phyloP scores from a whole-genome alignment of 2,888 invertebrate species.

The Anodontia alba region DNA sequence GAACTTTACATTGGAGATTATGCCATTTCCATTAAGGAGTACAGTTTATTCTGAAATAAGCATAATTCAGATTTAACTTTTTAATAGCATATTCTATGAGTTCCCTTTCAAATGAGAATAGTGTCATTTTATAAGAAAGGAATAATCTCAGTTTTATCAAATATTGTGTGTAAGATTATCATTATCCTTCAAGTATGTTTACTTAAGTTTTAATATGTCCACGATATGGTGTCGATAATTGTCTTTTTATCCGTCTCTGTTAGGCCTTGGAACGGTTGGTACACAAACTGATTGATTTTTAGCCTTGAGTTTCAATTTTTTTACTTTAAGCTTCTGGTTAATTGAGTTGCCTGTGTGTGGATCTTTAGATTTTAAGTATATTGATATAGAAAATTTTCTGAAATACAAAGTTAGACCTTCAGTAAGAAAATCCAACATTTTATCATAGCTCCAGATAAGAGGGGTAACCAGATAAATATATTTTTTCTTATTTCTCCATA shows the following conservation, averaged over 20 bases:
- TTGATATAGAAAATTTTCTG: not conserved
- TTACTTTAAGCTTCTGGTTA: not conserved
- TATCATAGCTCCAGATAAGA: too few relatives aligned
- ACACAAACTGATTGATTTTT: constrained; percentile 1
- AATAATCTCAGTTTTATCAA: constrained; percentile 6
- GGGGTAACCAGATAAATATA: too few relatives aligned
- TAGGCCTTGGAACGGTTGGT: not conserved
- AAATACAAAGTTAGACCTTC: not conserved
- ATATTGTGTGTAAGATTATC: constrained; percentile 8
- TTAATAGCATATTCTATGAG: too few relatives aligned
- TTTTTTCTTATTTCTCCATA: too few relatives aligned
- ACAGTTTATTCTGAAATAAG: too few relatives aligned
- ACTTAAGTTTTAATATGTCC: not conserved
- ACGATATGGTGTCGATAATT: constrained; percentile 4
- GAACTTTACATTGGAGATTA: too few relatives aligned
- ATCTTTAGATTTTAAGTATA: not conserved
- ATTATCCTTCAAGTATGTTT: not conserved
- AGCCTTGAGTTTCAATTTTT: not conserved
- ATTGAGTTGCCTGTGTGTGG: not conserved
- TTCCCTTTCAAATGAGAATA: not conserved
- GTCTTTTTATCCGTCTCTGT: not conserved
- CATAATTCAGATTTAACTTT: too few relatives aligned
- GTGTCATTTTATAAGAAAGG: not conserved
- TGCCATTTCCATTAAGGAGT: too few relatives aligned
- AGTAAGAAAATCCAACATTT: too few relatives aligned